Conservation (phyloP, 2,888 invertebrate genomes). For the Byasa hedistus region DNA sequence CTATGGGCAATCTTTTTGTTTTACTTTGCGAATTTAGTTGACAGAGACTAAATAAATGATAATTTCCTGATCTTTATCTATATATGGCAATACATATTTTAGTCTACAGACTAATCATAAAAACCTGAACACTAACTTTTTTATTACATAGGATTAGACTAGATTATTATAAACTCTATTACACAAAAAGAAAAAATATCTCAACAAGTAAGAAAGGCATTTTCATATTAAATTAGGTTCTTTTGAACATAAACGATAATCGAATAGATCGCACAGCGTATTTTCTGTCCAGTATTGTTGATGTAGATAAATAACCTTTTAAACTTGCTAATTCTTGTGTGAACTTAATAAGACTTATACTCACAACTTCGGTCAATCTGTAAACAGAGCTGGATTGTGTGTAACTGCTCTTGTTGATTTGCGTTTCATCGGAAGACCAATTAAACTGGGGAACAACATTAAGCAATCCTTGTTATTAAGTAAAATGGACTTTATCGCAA, state of each 20-base stretch:
- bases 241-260: no score
- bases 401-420: constrained; percentile 28
- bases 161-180: neutral
- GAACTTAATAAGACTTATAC: constrained; percentile 18
- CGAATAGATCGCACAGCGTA: no score
- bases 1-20: constrained; percentile 1
- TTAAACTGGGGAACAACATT: constrained; percentile 13
- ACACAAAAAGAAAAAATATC: neutral
- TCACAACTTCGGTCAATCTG: constrained; percentile 7
- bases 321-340: constrained; percentile 1
- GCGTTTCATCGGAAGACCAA: constrained; percentile 28
- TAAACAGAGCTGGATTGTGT: constrained; percentile 25
- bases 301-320: neutral
- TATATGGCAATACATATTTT: neutral
- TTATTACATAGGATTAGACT: no score
- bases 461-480: neutral
- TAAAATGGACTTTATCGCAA: constrained; percentile 14
- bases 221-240: no score
- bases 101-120: neutral
- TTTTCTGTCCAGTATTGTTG: neutral
- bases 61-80: neutral
- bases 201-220: no score
- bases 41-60: neutral
- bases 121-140: neutral
- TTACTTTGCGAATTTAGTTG: constrained; percentile 1